Percentiles rank a stretch among this genome's conserved stretches.
These are phyloP conservation scores for Sesamia inferens DNA, from an alignment of 2,888 invertebrate genomes.

Conservation along the genomic window DNA sequence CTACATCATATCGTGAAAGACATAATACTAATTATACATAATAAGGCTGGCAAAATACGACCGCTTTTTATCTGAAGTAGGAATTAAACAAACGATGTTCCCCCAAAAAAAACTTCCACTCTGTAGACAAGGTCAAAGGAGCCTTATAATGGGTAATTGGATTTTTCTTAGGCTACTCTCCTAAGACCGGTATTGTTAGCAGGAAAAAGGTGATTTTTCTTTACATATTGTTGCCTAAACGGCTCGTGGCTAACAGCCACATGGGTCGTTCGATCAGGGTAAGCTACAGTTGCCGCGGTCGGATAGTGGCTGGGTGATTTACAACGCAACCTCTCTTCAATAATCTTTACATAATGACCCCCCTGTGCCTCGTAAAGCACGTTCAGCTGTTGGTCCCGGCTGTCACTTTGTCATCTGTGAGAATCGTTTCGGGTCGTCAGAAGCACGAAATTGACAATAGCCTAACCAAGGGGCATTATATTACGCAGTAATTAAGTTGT, in stretches of 20 bases:
- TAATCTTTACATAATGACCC: too few relatives aligned
- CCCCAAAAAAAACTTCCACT: conserved; percentile 11
- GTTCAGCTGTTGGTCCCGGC: too few relatives aligned
- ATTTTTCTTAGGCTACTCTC: conserved; percentile 28
- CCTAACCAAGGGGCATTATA: too few relatives aligned
- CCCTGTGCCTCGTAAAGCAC: too few relatives aligned
- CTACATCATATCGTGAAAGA: too few relatives aligned
- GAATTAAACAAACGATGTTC: conserved; percentile 12
- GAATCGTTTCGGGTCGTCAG: too few relatives aligned
- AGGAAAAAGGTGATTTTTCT: neutral
- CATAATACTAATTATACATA: neutral
- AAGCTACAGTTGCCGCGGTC: neutral
- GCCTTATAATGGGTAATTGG: conserved; percentile 19
- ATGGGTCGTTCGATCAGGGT: neutral
- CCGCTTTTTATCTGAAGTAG: neutral
- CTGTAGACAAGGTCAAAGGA: conserved; percentile 12
- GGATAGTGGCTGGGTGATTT: too few relatives aligned
- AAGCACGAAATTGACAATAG: too few relatives aligned
- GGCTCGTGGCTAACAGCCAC: neutral
- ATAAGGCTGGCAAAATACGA: neutral
- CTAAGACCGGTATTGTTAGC: conserved; percentile 1
- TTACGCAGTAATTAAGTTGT: too few relatives aligned
- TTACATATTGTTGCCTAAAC: neutral
- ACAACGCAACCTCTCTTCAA: too few relatives aligned
- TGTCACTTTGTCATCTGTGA: too few relatives aligned